phyloP scores from a whole-genome alignment of 2,797 vertebrate species.

The Pteropus rufus region DNA sequence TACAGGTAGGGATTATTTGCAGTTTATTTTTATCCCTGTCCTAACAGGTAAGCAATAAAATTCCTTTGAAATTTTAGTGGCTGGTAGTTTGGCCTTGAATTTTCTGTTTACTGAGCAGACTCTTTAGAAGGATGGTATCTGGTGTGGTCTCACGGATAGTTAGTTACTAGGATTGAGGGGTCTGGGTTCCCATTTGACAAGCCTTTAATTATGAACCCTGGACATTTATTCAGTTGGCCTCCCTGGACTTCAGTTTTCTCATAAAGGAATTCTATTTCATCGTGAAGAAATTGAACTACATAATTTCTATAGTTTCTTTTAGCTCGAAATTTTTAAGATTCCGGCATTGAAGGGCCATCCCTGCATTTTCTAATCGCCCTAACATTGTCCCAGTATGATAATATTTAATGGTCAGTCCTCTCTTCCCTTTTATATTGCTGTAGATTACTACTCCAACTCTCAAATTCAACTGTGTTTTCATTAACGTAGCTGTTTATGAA shows the following conservation, averaged over 20 bases:
- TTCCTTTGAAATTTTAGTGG: conserved; percentile 3
- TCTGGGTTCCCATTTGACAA: neutral
- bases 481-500: neutral
- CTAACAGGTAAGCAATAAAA: neutral
- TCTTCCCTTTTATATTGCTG: neutral
- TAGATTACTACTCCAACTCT: neutral
- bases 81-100: neutral
- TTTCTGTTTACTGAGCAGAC: neutral
- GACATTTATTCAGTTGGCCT: neutral
- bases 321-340: neutral
- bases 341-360: neutral
- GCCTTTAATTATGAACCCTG: neutral
- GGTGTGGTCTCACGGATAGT: neutral
- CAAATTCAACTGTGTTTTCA: neutral
- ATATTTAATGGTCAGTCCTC: neutral
- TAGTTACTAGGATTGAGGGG: neutral
- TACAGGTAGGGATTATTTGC: neutral
- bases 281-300: neutral
- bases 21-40: conserved; percentile 5
- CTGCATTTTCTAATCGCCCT: neutral
- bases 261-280: neutral
- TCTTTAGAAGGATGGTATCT: neutral
- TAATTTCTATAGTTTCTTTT: neutral
- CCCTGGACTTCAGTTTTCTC: neutral
- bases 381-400: neutral